Evolutionary conservation across 2,888 invertebrate species (phyloP).

Genomic region (Acanthococcus lagerstroemiae): DNA sequence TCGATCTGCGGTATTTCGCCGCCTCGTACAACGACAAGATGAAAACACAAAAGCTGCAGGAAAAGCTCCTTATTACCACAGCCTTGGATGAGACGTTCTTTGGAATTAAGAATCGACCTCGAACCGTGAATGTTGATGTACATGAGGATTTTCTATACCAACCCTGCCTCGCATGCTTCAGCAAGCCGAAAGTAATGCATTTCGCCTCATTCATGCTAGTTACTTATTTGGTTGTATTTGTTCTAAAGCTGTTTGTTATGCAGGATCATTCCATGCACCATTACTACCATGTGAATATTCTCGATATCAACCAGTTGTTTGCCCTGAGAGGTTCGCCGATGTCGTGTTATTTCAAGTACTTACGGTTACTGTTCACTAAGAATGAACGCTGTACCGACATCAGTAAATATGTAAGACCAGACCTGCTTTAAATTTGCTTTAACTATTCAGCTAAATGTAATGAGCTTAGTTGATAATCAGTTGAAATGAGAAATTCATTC

Average conservation of each 20-base stretch:
- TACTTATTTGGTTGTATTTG: neutral
- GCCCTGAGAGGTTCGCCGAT: neutral
- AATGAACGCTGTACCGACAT: neutral
- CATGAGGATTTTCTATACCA: neutral
- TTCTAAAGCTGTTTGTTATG: neutral
- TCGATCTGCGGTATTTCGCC: constrained; percentile 8
- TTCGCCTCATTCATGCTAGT: too few species aligned
- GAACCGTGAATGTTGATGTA: neutral
- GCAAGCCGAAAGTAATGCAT: too few species aligned
- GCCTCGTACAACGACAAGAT: constrained; percentile 6
- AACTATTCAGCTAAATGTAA: neutral
- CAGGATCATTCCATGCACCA: neutral
- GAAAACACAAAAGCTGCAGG: neutral
- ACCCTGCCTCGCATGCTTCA: too few species aligned
- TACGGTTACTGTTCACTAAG: neutral
- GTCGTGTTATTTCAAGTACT: neutral
- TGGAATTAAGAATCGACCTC: constrained; percentile 6
- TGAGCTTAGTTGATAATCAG: neutral
- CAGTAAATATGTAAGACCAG: neutral
- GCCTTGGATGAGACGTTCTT: constrained; percentile 1
- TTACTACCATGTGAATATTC: neutral
- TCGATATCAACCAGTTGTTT: neutral
- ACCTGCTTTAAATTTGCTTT: neutral
- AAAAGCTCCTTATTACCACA: constrained; percentile 1
- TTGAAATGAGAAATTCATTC: neutral